These are phyloP conservation scores for Phoxinus dragarum DNA, from an alignment of 2,797 vertebrate genomes.

Conservation along the genomic window DNA sequence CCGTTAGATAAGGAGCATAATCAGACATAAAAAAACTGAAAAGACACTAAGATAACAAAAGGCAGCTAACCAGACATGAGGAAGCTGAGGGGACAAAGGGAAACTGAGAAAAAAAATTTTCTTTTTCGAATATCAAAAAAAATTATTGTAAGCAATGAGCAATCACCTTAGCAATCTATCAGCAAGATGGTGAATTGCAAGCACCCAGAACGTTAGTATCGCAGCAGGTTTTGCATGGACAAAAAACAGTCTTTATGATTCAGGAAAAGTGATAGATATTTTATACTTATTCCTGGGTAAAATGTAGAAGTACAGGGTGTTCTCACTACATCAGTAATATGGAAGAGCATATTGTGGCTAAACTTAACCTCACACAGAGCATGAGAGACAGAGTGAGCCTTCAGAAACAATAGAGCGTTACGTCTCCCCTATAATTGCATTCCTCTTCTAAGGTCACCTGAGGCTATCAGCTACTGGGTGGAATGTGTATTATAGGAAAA, in stretches of 20 bases:
- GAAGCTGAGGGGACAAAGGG: neutral
- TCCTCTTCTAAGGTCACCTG: constrained; percentile 70
- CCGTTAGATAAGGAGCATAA: no score
- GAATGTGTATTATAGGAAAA: constrained; percentile 69
- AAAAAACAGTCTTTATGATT: neutral
- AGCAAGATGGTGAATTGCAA: neutral
- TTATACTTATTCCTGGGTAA: neutral
- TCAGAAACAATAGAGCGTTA: constrained; percentile 63
- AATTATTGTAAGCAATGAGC: no score
- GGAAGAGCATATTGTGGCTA: neutral
- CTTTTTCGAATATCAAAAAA: neutral
- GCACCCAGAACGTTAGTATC: neutral
- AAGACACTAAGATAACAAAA: neutral
- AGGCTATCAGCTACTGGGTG: constrained; percentile 63
- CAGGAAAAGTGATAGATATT: neutral
- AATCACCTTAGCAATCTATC: neutral
- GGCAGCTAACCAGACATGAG: neutral
- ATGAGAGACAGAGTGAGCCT: constrained; percentile 8
- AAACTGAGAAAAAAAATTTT: neutral
- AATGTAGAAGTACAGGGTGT: neutral
- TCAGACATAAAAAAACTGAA: no score
- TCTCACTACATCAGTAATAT: neutral
- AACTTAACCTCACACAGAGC: constrained; percentile 54
- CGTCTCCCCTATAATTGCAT: constrained; percentile 72
- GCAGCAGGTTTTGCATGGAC: neutral